Base-by-base conservation (phyloP, 92 coral and sea anemone species). In the Plumapathes pennacea region DNA sequence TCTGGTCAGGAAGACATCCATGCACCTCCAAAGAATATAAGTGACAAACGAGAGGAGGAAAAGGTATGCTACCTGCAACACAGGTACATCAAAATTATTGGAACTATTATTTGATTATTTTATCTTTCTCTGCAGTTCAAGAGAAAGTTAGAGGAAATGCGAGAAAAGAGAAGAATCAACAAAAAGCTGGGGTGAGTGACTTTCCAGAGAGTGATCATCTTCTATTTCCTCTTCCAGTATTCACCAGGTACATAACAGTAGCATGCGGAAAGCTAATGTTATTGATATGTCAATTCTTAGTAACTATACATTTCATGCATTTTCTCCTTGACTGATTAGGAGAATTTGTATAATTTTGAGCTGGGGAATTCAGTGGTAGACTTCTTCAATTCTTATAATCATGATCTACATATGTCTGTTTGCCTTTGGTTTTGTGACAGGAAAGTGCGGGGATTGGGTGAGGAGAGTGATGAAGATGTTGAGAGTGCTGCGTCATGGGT, bases 401-500 rank as follows among this genome's bases (percentile, higher is more conserved):
- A n/a, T n/a, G n/a, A n/a, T n/a, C n/a, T n/a, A n/a, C n/a, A n/a
- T n/a, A n/a, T n/a, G n/a, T n/a, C n/a, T n/a, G n/a, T n/a, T n/a
- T n/a, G n/a, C n/a, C n/a, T n/a, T n/a, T n/a, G n/a, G n/a, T 49
- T 26, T 28, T 13, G 5, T 32, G 4, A 61, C 58, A 88, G 98
- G 29, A 92, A 89, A 81, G 98, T 92, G 13, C 80, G 84, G 53
- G 77, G 77, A 28, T 84, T 92, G 15, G 96, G 86, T 4, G 80
- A 80, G 5, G 96, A 83, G 10, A 80, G 87, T 50, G 96, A 80
- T 45, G 73, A 62, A 0, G 70, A 74, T 0, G 94, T 71, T 32
- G 96, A 74, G 4, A 72, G 83, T 84, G 96, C 96, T 31, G 49
- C 80, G 37, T 64, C 94, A 21, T 92, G 98, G 98, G 98, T 92